phyloP scores from a whole-genome alignment of 2,113 vertebrate species.

The Gulo gulo region DNA sequence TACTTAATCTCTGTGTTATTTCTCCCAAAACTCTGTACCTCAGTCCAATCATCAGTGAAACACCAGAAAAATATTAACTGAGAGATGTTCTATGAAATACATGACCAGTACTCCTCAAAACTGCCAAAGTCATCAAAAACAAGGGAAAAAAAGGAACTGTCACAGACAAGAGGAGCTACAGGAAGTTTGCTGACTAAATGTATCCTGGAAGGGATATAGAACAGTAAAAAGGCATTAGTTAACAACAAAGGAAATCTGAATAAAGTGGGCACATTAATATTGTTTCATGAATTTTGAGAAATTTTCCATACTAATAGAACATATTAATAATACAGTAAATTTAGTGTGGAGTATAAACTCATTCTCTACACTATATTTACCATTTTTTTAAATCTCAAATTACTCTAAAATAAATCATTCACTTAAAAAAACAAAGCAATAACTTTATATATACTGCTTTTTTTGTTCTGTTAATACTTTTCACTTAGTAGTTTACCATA shows the following conservation, averaged over 20 bases:
- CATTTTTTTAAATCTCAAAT: background rate
- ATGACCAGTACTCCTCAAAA: background rate
- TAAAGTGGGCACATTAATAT: background rate
- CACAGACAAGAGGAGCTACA: background rate
- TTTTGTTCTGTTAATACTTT: background rate
- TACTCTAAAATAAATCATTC: background rate
- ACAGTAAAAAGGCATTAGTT: too few relatives aligned
- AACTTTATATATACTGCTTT: background rate
- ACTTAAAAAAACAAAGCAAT: background rate
- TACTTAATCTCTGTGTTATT: background rate
- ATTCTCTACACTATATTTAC: background rate
- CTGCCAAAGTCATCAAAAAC: background rate
- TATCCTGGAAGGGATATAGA: background rate
- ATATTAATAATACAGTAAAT: background rate
- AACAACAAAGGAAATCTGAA: background rate
- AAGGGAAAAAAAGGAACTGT: background rate
- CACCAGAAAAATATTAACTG: background rate
- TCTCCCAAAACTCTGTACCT: background rate
- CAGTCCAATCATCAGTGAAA: background rate
- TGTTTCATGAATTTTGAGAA: background rate
- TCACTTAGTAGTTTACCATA: background rate
- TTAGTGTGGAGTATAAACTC: background rate
- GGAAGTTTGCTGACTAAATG: background rate
- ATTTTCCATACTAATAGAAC: background rate
- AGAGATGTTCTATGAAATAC: background rate